Conservation (phyloP, 2,888 invertebrate genomes). For the Apotomis capreana region DNA sequence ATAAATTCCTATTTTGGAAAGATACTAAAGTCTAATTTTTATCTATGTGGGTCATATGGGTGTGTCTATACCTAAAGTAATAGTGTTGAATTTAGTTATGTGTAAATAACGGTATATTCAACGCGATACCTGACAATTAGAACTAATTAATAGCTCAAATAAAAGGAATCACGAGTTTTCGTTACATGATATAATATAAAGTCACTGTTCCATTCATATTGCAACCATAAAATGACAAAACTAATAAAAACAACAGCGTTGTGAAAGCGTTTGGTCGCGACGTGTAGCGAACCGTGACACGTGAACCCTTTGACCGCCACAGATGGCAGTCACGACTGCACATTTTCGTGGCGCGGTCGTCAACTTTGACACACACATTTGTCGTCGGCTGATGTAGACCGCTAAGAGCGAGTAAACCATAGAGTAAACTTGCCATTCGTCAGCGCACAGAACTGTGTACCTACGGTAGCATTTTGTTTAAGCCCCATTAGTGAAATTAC, state of each 20-base stretch:
- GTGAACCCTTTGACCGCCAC: slow-evolving; percentile 27
- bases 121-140: too few species aligned
- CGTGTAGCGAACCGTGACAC: slow-evolving; percentile 29
- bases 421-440: slow-evolving; percentile 15
- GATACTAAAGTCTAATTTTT: too few species aligned
- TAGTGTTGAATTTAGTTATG: too few species aligned
- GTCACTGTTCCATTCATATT: slow-evolving; percentile 1
- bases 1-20: neutral
- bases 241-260: slow-evolving; percentile 24
- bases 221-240: slow-evolving; percentile 10
- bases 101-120: too few species aligned
- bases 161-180: too few species aligned
- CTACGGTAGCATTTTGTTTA: too few species aligned
- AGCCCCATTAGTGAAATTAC: too few species aligned
- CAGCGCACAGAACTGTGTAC: neutral
- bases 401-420: slow-evolving; percentile 14
- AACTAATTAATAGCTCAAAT: too few species aligned
- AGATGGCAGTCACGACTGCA: slow-evolving; percentile 21
- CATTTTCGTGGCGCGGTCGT: slow-evolving; percentile 27
- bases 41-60: too few species aligned
- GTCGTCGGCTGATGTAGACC: slow-evolving; percentile 25
- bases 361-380: slow-evolving; percentile 26
- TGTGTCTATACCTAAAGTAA: too few species aligned
- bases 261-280: slow-evolving; percentile 7
- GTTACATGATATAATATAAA: too few species aligned